phyloP scores from a whole-genome alignment of 2,888 invertebrate species.

The Pyrrhosoma nymphula region DNA sequence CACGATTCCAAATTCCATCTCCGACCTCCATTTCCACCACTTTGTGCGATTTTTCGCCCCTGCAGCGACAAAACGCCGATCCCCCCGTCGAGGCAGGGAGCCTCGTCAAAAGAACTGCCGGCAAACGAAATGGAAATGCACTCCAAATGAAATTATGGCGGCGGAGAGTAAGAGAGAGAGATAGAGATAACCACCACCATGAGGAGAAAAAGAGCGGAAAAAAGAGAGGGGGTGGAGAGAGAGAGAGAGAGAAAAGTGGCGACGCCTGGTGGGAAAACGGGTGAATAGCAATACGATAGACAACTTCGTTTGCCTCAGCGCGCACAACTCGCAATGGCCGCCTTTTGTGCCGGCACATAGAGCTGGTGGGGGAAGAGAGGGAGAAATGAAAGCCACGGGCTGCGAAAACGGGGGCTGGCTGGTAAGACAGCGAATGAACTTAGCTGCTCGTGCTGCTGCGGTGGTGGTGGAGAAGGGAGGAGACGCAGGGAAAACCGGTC shows the following conservation, averaged over 20 bases:
- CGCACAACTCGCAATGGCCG: neutral
- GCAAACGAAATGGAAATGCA: conserved; percentile 62
- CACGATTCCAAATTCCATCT: conserved; percentile 18
- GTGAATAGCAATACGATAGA: conserved; percentile 47
- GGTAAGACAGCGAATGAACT: neutral
- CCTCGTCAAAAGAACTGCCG: conserved; percentile 60
- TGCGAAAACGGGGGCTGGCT: neutral
- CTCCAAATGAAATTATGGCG: conserved; percentile 69
- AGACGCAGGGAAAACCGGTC: neutral
- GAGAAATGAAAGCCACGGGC: neutral
- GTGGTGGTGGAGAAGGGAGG: no score
- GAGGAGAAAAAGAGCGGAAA: neutral
- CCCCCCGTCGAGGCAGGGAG: conserved; percentile 15
- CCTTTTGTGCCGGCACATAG: neutral
- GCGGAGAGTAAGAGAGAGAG: neutral
- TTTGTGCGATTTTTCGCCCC: conserved; percentile 40
- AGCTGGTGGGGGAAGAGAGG: neutral
- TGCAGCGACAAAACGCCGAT: conserved; percentile 46
- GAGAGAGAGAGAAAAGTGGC: conserved; percentile 35
- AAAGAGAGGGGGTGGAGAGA: neutral
- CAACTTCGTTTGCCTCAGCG: conserved; percentile 12
- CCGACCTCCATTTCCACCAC: conserved; percentile 31
- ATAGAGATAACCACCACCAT: neutral
- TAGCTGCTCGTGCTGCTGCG: neutral
- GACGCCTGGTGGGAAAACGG: conserved; percentile 52